These are phyloP conservation scores for Drosophila putrida DNA, from an alignment of 2,888 invertebrate genomes.

Conservation along the genomic window DNA sequence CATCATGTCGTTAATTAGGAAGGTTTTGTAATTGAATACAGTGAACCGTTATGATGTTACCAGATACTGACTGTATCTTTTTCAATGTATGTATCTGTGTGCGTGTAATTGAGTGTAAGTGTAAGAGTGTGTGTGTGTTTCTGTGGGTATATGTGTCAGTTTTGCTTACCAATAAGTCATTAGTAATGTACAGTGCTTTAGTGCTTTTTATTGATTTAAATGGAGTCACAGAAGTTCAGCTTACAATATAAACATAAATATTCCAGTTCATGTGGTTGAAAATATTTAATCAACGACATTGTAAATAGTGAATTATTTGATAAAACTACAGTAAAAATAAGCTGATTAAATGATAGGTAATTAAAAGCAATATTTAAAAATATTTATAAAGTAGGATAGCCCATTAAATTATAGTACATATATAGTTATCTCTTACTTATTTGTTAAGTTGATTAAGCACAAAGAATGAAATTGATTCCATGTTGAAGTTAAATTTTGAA, in stretches of 20 bases:
- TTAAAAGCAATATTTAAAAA: neutral
- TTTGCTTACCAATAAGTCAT: slow-evolving; percentile 30
- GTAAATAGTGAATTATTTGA: no score
- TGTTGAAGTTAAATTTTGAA: no score
- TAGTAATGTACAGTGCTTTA: neutral
- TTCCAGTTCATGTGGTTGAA: neutral
- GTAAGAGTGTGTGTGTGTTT: neutral
- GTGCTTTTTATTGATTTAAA: slow-evolving; percentile 1
- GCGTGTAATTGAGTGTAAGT: slow-evolving; percentile 1
- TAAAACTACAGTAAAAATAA: no score
- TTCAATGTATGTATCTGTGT: slow-evolving; percentile 1
- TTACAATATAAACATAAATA: neutral
- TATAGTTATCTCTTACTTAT: no score
- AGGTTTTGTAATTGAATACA: slow-evolving; percentile 67
- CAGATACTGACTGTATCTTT: slow-evolving; percentile 6
- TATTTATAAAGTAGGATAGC: neutral
- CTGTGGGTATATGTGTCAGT: neutral
- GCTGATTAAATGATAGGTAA: neutral
- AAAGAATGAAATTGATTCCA: neutral
- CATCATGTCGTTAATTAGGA: slow-evolving; percentile 64
- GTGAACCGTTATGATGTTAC: slow-evolving; percentile 34
- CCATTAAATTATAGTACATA: no score
- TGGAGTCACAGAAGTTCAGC: neutral
- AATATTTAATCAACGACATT: neutral
- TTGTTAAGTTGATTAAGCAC: neutral